These are phyloP conservation scores for Tachycineta bicolor DNA, from an alignment of 2,113 vertebrate genomes.

Conservation along the genomic window DNA sequence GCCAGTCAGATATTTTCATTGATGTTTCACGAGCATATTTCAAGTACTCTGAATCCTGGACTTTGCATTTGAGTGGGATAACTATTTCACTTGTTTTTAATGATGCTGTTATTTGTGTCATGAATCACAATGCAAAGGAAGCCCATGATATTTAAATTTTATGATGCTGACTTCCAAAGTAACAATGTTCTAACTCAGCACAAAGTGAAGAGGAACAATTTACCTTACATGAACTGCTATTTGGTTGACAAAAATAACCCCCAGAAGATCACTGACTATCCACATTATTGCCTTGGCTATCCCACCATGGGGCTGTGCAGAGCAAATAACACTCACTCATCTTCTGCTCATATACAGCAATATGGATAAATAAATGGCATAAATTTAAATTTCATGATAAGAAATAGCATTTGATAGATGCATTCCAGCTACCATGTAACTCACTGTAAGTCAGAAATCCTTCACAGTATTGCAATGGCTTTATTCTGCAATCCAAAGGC, in stretches of 20 bases:
- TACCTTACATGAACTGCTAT: slow-evolving; percentile 22
- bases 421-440: not conserved
- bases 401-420: not conserved
- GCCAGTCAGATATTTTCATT: not conserved
- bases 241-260: slow-evolving; percentile 38
- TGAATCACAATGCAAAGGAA: slow-evolving; percentile 54
- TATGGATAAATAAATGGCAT: slow-evolving; percentile 2
- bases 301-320: not conserved
- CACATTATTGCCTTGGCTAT: slow-evolving; percentile 27
- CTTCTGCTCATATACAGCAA: not conserved
- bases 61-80: slow-evolving; percentile 3
- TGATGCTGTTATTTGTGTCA: slow-evolving; percentile 16
- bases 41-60: not conserved
- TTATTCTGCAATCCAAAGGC: not conserved
- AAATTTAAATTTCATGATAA: not conserved
- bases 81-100: slow-evolving; percentile 47
- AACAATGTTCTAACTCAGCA: slow-evolving; percentile 48
- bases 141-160: slow-evolving; percentile 54
- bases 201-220: slow-evolving; percentile 32
- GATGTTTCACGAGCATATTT: slow-evolving; percentile 2
- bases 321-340: slow-evolving; percentile 19
- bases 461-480: not conserved
- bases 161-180: not conserved
- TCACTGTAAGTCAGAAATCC: not conserved
- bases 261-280: slow-evolving; percentile 5